Evolutionary conservation across 2,113 vertebrate species (phyloP).

Genomic region (Malurus cyaneus): DNA sequence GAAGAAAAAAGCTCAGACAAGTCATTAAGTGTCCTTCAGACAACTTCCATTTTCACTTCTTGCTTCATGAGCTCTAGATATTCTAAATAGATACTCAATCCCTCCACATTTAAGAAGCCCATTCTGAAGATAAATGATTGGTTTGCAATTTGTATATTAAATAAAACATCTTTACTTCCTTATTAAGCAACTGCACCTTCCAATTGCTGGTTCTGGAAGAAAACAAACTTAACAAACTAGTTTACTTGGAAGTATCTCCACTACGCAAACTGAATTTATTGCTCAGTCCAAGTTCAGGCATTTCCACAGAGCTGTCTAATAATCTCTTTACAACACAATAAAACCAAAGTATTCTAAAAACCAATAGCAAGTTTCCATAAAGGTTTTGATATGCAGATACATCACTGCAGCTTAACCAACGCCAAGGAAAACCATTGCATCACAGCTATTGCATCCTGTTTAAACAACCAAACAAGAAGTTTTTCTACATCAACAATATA

Average conservation of each 20-base stretch:
- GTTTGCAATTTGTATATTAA: background rate
- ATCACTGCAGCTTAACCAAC: background rate
- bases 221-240: background rate
- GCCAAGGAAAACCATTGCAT: background rate
- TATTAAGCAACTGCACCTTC: background rate
- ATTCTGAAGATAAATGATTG: background rate
- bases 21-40: background rate
- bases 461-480: background rate
- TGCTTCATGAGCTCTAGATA: background rate
- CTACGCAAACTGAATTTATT: background rate
- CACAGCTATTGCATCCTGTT: background rate
- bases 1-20: background rate
- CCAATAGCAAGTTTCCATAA: background rate
- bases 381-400: background rate
- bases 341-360: background rate
- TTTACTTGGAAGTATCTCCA: background rate
- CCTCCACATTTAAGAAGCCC: background rate
- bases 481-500: background rate
- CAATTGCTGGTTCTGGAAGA: background rate
- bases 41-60: background rate
- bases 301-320: background rate
- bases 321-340: background rate
- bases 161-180: background rate
- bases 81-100: background rate
- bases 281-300: background rate